Percentiles rank a stretch among this genome's conserved stretches.
phyloP scores from a whole-genome alignment of 2,888 invertebrate genomes.

The Lutraria lutraria region DNA sequence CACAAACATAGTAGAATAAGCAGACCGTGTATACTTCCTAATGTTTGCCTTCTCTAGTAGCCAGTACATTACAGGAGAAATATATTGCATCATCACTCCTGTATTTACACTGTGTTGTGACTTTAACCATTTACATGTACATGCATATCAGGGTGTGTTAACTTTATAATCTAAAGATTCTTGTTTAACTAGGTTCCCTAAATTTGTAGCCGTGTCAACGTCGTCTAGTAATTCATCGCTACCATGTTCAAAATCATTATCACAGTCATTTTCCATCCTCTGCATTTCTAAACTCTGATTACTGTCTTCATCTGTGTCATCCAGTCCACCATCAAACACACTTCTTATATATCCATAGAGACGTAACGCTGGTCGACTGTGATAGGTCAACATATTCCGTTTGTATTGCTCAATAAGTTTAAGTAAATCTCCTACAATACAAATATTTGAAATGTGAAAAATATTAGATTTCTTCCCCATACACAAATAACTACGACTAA shows the following conservation, averaged over 20 bases:
- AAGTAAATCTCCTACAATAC: conserved; percentile 65
- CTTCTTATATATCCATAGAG: conserved; percentile 74
- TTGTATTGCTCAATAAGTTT: conserved; percentile 74
- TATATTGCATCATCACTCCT: no score
- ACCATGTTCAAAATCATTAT: conserved; percentile 28
- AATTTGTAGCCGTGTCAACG: neutral
- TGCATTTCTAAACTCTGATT: conserved; percentile 55
- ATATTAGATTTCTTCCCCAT: neutral
- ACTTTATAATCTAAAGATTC: conserved; percentile 74
- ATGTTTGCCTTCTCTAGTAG: no score
- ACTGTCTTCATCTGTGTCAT: conserved; percentile 66
- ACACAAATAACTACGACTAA: neutral
- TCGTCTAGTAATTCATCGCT: conserved; percentile 45
- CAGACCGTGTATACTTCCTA: no score
- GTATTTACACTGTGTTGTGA: no score
- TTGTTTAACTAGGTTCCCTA: conserved; percentile 32
- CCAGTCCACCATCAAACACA: conserved; percentile 69
- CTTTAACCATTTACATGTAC: no score
- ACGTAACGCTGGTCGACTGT: conserved; percentile 48
- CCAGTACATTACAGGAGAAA: no score
- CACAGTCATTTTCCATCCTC: neutral
- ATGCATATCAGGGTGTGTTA: conserved; percentile 69
- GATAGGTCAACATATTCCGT: conserved; percentile 56
- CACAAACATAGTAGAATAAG: no score
- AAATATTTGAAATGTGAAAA: neutral